Percentiles rank a stretch among this genome's conserved stretches.
These are phyloP conservation scores for Scaeva pyrastri DNA, from an alignment of 2,888 invertebrate species.

Conservation along the genomic window DNA sequence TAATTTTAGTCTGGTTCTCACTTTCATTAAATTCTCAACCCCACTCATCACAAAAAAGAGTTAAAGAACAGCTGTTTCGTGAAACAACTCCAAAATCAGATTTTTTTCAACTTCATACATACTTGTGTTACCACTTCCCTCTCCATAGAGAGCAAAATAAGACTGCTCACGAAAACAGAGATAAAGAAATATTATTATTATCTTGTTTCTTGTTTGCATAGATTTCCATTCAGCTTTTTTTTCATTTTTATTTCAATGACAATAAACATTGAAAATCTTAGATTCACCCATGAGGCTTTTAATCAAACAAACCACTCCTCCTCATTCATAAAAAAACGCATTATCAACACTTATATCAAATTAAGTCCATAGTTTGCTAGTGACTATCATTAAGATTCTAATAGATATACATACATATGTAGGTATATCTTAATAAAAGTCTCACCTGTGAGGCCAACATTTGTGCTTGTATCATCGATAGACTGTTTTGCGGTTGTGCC, in stretches of 20 bases:
- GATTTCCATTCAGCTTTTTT: no score
- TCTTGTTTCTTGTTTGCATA: no score
- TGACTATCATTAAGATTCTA: neutral
- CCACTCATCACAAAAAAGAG: no score
- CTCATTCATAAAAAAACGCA: neutral
- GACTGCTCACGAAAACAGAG: no score
- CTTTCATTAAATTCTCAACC: no score
- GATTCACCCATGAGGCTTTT: neutral
- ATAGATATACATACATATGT: neutral
- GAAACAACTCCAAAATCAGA: no score
- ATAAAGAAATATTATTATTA: no score
- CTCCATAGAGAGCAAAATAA: no score
- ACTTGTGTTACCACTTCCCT: no score
- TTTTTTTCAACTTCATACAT: no score
- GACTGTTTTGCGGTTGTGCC: slow-evolving; percentile 79
- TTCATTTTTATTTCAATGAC: neutral
- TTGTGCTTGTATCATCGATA: slow-evolving; percentile 82
- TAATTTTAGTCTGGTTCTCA: no score
- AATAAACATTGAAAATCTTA: neutral
- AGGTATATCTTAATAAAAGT: slow-evolving; percentile 7
- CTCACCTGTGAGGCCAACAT: slow-evolving; percentile 82
- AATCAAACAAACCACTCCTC: neutral
- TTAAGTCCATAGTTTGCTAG: neutral
- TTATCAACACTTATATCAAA: neutral
- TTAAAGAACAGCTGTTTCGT: no score